Conservation (phyloP, 2,888 invertebrate genomes). For the Macropis europaea region DNA sequence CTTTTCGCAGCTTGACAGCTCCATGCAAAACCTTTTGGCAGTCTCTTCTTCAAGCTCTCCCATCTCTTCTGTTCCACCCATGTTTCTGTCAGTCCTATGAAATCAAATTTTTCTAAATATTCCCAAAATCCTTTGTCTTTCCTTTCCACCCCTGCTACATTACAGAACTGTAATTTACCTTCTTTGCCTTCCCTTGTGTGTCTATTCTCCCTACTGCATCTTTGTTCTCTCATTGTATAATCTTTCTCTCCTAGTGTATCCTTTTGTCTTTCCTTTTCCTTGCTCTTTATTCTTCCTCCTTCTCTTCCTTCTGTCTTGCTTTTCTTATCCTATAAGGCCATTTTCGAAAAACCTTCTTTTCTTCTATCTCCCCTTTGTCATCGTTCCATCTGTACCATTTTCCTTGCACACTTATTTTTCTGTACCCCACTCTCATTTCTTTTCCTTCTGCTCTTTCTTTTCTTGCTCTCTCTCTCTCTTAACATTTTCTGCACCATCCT, state of each 20-base stretch:
- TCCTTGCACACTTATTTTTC: too few species aligned
- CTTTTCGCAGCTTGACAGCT: background rate
- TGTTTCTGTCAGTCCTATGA: background rate
- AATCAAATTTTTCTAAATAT: background rate
- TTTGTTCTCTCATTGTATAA: background rate
- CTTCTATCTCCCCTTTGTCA: background rate
- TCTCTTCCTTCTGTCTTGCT: background rate
- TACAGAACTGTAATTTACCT: background rate
- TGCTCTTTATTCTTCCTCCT: background rate
- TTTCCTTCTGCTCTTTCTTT: slow-evolving; percentile 7
- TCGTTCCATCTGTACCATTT: background rate
- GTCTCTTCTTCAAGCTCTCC: background rate
- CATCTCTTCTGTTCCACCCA: background rate
- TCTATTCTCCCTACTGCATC: slow-evolving; percentile 20
- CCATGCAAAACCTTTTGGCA: background rate
- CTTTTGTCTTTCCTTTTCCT: background rate
- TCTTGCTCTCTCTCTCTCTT: background rate
- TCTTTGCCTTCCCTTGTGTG: background rate
- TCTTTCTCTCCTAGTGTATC: background rate
- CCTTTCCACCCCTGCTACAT: slow-evolving; percentile 1
- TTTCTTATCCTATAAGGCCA: background rate
- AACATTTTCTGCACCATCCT: slow-evolving; percentile 23
- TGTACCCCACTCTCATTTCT: slow-evolving; percentile 12
- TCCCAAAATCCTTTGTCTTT: slow-evolving; percentile 3
- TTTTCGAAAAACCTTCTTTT: background rate